Evolutionary conservation across 2,113 vertebrate species (phyloP).

Genomic region (Acrocephalus arundinaceus): DNA sequence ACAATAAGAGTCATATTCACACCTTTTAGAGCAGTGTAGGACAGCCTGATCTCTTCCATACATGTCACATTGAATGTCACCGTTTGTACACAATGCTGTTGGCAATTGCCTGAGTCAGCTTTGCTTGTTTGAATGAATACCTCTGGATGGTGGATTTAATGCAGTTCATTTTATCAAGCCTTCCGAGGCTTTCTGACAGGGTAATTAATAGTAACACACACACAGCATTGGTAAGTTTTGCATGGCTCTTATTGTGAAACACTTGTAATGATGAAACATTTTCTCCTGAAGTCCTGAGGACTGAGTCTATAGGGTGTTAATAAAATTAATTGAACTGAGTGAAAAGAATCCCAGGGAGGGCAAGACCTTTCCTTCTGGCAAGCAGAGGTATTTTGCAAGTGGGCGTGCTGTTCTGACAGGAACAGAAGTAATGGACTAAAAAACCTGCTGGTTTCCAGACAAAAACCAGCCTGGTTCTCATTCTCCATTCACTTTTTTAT

Average conservation of each 20-base stretch:
- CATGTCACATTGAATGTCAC: neutral
- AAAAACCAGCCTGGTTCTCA: neutral
- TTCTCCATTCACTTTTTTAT: neutral
- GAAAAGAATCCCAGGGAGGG: neutral
- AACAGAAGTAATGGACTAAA: neutral
- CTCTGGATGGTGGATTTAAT: neutral
- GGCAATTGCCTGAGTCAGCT: neutral
- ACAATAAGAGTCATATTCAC: neutral
- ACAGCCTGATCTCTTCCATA: neutral
- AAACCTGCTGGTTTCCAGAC: neutral
- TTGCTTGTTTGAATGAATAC: neutral
- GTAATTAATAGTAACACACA: neutral
- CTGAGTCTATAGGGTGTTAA: neutral
- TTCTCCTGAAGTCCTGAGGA: neutral
- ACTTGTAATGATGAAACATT: neutral
- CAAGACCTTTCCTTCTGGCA: constrained; percentile 20
- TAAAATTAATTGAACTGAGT: constrained; percentile 13
- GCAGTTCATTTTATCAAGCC: neutral
- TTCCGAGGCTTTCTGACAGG: neutral
- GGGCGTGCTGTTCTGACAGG: neutral
- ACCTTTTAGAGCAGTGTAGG: neutral
- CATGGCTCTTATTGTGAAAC: neutral
- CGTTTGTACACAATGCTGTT: neutral
- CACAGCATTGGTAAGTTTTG: neutral
- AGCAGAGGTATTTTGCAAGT: neutral